Conservation (phyloP, 2,888 invertebrate species). For the Tupiocoris notatus region DNA sequence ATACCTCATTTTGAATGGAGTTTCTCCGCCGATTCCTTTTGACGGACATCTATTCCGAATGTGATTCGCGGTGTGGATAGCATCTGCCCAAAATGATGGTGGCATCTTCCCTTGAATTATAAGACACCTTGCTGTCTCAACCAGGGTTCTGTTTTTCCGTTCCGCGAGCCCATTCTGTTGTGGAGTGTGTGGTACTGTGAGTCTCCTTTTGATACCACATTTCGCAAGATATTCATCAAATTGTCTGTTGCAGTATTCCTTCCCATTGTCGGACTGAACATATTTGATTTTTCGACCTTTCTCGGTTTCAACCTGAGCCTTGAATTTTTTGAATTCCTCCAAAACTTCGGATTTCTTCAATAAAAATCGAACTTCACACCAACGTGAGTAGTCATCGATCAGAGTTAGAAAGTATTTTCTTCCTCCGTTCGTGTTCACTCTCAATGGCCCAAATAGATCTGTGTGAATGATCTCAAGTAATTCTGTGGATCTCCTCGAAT, state of each 20-base stretch:
- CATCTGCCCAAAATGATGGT: slow-evolving; percentile 49
- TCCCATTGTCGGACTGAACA: slow-evolving; percentile 49
- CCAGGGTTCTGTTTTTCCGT: slow-evolving; percentile 51
- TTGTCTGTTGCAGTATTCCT: slow-evolving; percentile 47
- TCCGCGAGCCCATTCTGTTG: slow-evolving; percentile 53
- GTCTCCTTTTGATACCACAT: slow-evolving; percentile 50
- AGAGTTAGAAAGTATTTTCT: slow-evolving; percentile 4
- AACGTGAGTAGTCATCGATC: slow-evolving; percentile 26
- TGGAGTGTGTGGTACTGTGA: slow-evolving; percentile 50
- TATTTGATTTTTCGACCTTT: slow-evolving; percentile 46
- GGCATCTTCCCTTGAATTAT: slow-evolving; percentile 50
- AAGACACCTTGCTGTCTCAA: slow-evolving; percentile 51
- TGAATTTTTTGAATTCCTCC: slow-evolving; percentile 46
- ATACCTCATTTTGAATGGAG: slow-evolving; percentile 50
- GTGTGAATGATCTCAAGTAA: slow-evolving; percentile 16
- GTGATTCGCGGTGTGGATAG: slow-evolving; percentile 52
- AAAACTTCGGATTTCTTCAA: slow-evolving; percentile 49
- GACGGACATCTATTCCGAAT: slow-evolving; percentile 52
- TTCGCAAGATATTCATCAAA: slow-evolving; percentile 49
- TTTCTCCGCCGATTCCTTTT: slow-evolving; percentile 47
- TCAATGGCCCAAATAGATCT: slow-evolving; percentile 21
- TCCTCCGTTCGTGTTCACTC: not conserved
- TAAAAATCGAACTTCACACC: slow-evolving; percentile 49
- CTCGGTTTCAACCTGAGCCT: slow-evolving; percentile 49
- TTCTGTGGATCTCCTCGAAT: slow-evolving; percentile 6